Evolutionary conservation across 1,140 invertebrate genomes (phyloP), one percentile per base, ranked within the genome.

Genomic region (Micrasema longulum): DNA sequence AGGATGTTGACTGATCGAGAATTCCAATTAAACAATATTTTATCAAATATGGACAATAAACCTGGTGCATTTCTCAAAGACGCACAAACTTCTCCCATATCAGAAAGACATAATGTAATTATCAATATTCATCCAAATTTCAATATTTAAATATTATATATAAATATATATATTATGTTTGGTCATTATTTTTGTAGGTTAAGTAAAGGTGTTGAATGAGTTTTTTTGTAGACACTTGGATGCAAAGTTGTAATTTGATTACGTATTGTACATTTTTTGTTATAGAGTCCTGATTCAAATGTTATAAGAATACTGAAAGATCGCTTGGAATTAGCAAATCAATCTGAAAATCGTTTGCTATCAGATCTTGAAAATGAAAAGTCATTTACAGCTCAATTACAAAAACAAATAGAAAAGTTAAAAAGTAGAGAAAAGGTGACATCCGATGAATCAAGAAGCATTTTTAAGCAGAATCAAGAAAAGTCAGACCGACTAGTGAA

Each of bases 231-330:
- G 7, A 31, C 7, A 31, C 26, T 31, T 2, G 7, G 7, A 31
- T 31, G 26, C 2, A 31, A 31, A 31, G 2, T 31, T 31, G 26
- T 31, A 31, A 31, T 31, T 31, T 31, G 2, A 4, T 7, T 31
- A 31, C 26, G 7, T 31, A 7, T 31, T 4, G 26, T 31, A 31
- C 26, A 31, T 31, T 48, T 48, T 14, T 6, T 31, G 71, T 73
- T 74, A 4, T 77, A 89, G 79, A 82, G 87, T 41, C 87, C 89
- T 78, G 89, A 90, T 78, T 84, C 88, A 1, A 83, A 87, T 67
- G 85, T 90, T 71, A 88, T 91, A 63, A 84, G 89, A 76, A 87
- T 89, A 38, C 82, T 91, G 72, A 85, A 88, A 43, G 84, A 86
- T 11, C 86, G 88, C 2, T 76, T 92, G 0, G 90, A 91, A 73